Conservation (phyloP, 2,113 vertebrate genomes). For the Entomyzon cyanotis region DNA sequence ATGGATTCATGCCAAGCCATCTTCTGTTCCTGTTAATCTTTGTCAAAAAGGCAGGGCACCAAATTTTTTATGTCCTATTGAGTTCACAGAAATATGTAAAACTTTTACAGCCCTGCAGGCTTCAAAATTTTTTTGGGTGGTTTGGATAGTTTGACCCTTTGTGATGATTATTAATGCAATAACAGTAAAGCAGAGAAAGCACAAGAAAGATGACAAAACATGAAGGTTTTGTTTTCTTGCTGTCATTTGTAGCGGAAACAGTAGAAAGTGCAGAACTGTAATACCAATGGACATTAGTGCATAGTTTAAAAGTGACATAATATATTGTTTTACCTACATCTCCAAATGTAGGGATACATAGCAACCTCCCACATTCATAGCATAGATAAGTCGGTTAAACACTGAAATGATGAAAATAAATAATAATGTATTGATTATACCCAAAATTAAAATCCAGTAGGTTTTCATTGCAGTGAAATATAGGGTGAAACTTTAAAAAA, state of each 20-base stretch:
- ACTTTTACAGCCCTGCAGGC: background rate
- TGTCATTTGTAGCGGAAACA: background rate
- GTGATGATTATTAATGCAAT: background rate
- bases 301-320: background rate
- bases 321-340: background rate
- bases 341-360: background rate
- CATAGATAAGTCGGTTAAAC: background rate
- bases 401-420: background rate
- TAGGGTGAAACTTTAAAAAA: background rate
- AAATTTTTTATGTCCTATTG: background rate
- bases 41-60: background rate
- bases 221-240: background rate
- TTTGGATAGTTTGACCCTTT: background rate
- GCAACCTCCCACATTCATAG: background rate
- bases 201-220: background rate
- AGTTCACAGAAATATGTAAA: background rate
- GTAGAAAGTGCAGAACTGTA: background rate
- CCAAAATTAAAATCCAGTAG: background rate
- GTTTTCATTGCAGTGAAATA: background rate
- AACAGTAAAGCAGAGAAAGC: background rate
- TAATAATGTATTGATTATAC: background rate
- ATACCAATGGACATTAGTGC: background rate
- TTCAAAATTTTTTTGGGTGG: background rate
- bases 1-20: conserved; percentile 1
- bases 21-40: conserved; percentile 41